Conservation (phyloP, 2,888 invertebrate species). For the Gryllus longicercus region DNA sequence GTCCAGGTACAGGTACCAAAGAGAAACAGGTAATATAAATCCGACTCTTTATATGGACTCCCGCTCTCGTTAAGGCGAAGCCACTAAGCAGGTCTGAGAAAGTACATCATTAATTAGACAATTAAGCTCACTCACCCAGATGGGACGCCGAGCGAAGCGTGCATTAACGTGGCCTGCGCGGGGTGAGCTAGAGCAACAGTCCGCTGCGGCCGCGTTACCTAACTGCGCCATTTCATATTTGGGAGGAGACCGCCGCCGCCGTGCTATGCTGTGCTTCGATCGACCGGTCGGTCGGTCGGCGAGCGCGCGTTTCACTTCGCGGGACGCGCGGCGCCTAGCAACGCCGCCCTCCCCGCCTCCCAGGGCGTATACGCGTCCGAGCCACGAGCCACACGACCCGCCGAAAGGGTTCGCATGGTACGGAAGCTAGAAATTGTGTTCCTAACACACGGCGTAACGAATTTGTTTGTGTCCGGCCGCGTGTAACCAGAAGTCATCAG, state of each 20-base stretch:
- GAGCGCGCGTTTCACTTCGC: too few relatives aligned
- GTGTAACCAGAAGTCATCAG: too few relatives aligned
- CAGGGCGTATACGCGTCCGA: too few relatives aligned
- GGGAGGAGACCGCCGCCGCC: neutral
- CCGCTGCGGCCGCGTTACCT: neutral
- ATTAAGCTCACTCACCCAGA: conserved; percentile 1
- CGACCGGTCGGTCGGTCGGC: too few relatives aligned
- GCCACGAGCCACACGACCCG: too few relatives aligned
- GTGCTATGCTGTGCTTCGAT: neutral
- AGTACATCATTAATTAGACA: conserved; percentile 17
- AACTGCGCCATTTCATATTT: neutral
- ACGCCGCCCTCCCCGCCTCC: too few relatives aligned
- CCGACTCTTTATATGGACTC: conserved; percentile 7
- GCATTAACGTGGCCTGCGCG: neutral
- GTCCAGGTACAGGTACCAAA: neutral
- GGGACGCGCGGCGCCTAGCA: too few relatives aligned
- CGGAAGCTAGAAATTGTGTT: too few relatives aligned
- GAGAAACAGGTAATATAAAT: conserved; percentile 17
- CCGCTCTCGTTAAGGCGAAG: neutral
- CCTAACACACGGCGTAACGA: too few relatives aligned
- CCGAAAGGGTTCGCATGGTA: too few relatives aligned
- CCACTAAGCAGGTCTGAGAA: neutral
- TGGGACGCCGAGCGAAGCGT: neutral
- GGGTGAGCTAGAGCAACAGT: neutral
- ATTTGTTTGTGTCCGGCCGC: too few relatives aligned